Evolutionary conservation across 2,888 invertebrate genomes (phyloP), one percentile per base, ranked within the genome.

Genomic region (Hypolimnas misippus): DNA sequence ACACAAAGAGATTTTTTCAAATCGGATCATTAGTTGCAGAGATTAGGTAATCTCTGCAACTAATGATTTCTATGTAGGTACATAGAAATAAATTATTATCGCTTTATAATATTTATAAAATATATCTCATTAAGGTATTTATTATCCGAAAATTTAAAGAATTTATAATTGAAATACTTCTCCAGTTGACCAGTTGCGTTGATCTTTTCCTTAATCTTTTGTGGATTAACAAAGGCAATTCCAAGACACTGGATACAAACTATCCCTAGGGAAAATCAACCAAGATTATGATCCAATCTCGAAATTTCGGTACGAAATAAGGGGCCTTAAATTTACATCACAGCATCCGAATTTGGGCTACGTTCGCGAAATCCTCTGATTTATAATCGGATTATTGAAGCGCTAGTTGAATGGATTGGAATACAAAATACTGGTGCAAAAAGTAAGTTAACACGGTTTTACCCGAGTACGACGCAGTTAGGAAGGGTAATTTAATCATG

Each of bases 191-290:
- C 21, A 31, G 16, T 17, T 46, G 49, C 21, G 6, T 29, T 31
- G 25, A n/a, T n/a, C 3, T 19, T 50, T 50, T 5, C 35, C 25
- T 17, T 42, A 38, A 51, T 40, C 17, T 29, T n/a, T 25, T 1
- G 17, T 33, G 49, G 62, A 59, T 62, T 65, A 59, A 52, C 51
- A 40, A 46, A 59, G 35, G 40, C 38, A 49, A 53, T 53, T 52
- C 44, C 52, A 49, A 59, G 44, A 35, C 62, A 56, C 33, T 56
- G 17, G 21, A 12, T 62, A 57, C 38, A 16, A 31, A 12, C 46
- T 40, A 60, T 58, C 64, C 51, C 46, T 55, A 50, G 53, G 56
- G 67, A 65, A 67, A 62, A 62, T 57, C 67, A 57, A 67, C 35
- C 50, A 51, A 50, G 62, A 62, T 67, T 62, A 58, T 56, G 53